A percentile compares a stretch with the other conserved stretches of the same genome.
phyloP scores from a whole-genome alignment of 2,888 invertebrate species.

The Watsonalla cultraria region DNA sequence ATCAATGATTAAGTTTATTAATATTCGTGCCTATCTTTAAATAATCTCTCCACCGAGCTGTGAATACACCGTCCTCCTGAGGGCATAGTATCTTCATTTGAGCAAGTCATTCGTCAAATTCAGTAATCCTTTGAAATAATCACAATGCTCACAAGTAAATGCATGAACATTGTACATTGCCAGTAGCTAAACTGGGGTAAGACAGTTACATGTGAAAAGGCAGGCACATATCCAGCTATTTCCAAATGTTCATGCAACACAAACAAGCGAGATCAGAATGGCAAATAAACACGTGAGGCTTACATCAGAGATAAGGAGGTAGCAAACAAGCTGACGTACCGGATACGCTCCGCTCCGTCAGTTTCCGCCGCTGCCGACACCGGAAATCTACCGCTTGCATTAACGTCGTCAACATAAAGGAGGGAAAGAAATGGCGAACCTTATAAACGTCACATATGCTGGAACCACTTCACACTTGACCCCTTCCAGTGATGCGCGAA shows the following conservation, averaged over 20 bases:
- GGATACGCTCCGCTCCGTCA: conserved; percentile 49
- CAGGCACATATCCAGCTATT: background rate
- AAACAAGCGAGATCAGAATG: conserved; percentile 26
- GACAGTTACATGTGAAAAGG: background rate
- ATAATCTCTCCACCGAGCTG: too few relatives aligned
- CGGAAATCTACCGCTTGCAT: conserved; percentile 47
- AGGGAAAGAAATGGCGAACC: conserved; percentile 31
- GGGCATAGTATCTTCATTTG: too few relatives aligned
- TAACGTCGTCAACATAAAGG: conserved; percentile 40
- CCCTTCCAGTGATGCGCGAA: conserved; percentile 25
- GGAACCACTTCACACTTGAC: conserved; percentile 27
- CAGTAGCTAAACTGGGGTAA: background rate
- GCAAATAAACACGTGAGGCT: conserved; percentile 40
- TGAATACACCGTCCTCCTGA: too few relatives aligned
- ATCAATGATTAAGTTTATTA: too few relatives aligned
- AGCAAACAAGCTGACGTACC: conserved; percentile 57
- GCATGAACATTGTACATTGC: too few relatives aligned
- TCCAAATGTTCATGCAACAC: conserved; percentile 5
- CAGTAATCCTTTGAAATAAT: too few relatives aligned
- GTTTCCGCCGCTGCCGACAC: conserved; percentile 40
- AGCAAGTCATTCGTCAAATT: too few relatives aligned
- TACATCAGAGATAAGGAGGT: conserved; percentile 41
- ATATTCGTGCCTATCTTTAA: too few relatives aligned
- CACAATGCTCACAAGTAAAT: too few relatives aligned
- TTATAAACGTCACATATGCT: conserved; percentile 29